Conservation (phyloP, 2,888 invertebrate species). For the Lypha dubia region DNA sequence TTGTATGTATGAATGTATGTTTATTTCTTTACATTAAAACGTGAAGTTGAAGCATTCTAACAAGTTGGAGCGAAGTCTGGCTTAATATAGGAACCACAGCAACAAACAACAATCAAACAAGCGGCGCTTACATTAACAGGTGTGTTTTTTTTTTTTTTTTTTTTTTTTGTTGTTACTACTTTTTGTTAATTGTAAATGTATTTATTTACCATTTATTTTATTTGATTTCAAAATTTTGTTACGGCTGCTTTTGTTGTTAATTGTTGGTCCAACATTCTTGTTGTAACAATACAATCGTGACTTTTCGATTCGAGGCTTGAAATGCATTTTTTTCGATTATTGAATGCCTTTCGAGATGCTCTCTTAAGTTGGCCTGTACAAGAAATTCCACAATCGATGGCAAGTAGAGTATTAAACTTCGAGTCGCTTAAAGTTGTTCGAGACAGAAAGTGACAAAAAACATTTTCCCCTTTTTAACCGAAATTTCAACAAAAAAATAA, state of each 20-base stretch:
- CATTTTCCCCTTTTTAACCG: conserved; percentile 32
- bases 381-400: not conserved
- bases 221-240: conserved; percentile 30
- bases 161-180: no score
- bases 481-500: conserved; percentile 17
- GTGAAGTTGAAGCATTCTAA: conserved; percentile 28
- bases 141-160: conserved; percentile 66
- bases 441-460: conserved; percentile 63
- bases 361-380: not conserved
- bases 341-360: conserved; percentile 21
- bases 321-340: conserved; percentile 9
- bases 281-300: conserved; percentile 70
- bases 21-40: conserved; percentile 24
- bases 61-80: conserved; percentile 25
- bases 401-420: not conserved
- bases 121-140: conserved; percentile 66
- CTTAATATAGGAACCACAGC: not conserved
- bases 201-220: conserved; percentile 9
- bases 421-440: not conserved
- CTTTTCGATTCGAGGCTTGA: conserved; percentile 51
- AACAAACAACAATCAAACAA: not conserved
- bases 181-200: conserved; percentile 23
- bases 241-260: conserved; percentile 30
- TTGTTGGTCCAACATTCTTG: conserved; percentile 63
- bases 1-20: no score